Evolutionary conservation across 2,797 vertebrate genomes (phyloP), one percentile per base, ranked within the genome.

Genomic region (Mus caroli): DNA sequence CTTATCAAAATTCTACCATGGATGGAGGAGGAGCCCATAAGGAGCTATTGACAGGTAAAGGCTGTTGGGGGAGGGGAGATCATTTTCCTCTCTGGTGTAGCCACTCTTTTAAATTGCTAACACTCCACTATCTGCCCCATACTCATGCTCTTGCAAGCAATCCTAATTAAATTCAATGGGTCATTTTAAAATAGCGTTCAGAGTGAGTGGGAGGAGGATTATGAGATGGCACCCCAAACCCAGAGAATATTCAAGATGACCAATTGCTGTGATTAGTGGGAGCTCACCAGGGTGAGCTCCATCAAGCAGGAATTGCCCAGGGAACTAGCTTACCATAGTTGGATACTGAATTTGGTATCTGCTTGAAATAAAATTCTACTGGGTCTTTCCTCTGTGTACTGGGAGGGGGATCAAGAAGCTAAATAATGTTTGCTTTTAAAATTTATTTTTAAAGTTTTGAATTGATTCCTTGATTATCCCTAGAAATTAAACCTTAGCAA

Each of bases 401-500:
- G 73, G 28, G n/a, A 92, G 31, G 14, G 56, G 78, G 2, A 14
- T 15, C 28, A 22, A 82, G 75, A 79, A 64, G 26, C 26, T 83
- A 80, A 87, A 89, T 62, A 75, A 83, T 20, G 3, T 62, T 80
- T 77, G 77, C 73, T 87, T 62, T 67, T 85, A 1, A 60, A 40
- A 1, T 22, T 67, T 50, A 28, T 50, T 50, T 87, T 87, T 56
- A 28, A 56, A 86, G 83, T 19, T 92, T 12, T 91, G 50, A 93
- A 73, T 76, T 60, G 56, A 95, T 88, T 93, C 28, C 76, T 96
- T 94, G 52, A 40, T 86, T 92, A 87, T 52, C 79, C 52, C 37
- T 77, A 88, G 6, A 88, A 86, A 94, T 40, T 80, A 89, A 56
- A 83, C 22, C 34, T 92, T 92, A 83, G 58, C 77, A 80, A 90